These are phyloP conservation scores for Phallusia fumigata DNA, from an alignment of 23 tunicate species.

Conservation along the genomic window DNA sequence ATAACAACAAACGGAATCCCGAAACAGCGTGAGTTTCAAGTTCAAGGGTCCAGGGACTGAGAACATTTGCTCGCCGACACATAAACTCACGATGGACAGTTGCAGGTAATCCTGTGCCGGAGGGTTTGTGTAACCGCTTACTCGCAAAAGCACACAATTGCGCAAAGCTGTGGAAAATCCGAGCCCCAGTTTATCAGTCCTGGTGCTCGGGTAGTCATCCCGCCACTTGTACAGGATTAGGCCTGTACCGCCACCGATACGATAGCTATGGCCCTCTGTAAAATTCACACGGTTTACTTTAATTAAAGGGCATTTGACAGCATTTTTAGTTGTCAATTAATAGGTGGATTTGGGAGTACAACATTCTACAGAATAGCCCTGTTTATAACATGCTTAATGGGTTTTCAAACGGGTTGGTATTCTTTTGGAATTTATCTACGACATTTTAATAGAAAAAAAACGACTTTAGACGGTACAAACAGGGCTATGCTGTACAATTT, in stretches of 20 bases:
- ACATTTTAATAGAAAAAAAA: too few species aligned
- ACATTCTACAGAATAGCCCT: too few species aligned
- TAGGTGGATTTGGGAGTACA: too few species aligned
- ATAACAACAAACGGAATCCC: too few species aligned
- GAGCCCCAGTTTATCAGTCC: conserved; percentile 53
- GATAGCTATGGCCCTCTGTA: conserved; percentile 53
- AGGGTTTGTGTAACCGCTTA: conserved; percentile 33
- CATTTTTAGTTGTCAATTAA: too few species aligned
- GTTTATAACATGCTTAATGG: too few species aligned
- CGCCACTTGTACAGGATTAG: conserved; percentile 74
- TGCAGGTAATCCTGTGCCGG: conserved; percentile 46
- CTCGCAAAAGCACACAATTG: conserved; percentile 43
- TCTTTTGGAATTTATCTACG: too few species aligned
- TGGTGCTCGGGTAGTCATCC: conserved; percentile 43
- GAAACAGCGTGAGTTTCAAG: too few species aligned
- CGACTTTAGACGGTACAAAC: too few species aligned
- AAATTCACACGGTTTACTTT: neutral
- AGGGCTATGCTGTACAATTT: too few species aligned
- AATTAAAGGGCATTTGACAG: too few species aligned
- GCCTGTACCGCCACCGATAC: conserved; percentile 42
- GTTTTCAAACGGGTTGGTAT: too few species aligned
- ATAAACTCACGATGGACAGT: conserved; percentile 61
- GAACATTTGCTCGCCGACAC: neutral
- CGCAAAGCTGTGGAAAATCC: conserved; percentile 56
- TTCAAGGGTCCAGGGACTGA: neutral